Evolutionary conservation across 2,888 invertebrate genomes (phyloP), one percentile per base, ranked within the genome.

Genomic region (Campoplex nolae): DNA sequence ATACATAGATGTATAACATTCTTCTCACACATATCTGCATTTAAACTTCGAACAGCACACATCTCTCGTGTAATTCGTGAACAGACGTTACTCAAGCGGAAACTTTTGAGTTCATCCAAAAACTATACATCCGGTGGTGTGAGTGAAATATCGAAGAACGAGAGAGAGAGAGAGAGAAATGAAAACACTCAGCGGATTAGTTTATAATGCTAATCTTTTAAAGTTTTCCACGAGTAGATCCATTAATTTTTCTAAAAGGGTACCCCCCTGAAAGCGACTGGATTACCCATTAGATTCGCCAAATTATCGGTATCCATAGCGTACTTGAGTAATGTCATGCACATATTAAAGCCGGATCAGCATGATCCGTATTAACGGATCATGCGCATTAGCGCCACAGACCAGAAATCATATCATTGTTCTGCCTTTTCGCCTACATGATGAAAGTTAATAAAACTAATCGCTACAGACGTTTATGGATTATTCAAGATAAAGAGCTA

Each of bases 21-120:
- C 75, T 58, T 71, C 76, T 51, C 42, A 23, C 51, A 38, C 84
- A 78, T 85, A 76, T 88, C 79, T 75, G 81, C 73, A 76, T 88
- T 84, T 74, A 80, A 87, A 83, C 83, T 86, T 83, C 79, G 78
- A 82, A 77, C 42, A 62, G 67, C 78, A 68, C 74, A 54, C 16
- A 28, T 48, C 83, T 56, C 42, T 32, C 51, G 32, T 45, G 77
- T 76, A 87, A 65, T 51, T 77, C 84, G 83, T n/a, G 84, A 84
- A 85, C 79, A 56, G 81, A 73, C 75, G 80, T 80, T 71, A 68
- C 62, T 81, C 73, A 71, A 80, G 73, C 80, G 73, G 76, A 86
- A 86, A 77, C 83, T 83, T 74, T 78, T 28, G 65, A 58, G 68
- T 62, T 77, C 84, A 35, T 48, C 80, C 45, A 51, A 84, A 81